These are phyloP conservation scores for Epirrhoe tristata DNA, from an alignment of 2,888 invertebrate genomes.

Conservation along the genomic window DNA sequence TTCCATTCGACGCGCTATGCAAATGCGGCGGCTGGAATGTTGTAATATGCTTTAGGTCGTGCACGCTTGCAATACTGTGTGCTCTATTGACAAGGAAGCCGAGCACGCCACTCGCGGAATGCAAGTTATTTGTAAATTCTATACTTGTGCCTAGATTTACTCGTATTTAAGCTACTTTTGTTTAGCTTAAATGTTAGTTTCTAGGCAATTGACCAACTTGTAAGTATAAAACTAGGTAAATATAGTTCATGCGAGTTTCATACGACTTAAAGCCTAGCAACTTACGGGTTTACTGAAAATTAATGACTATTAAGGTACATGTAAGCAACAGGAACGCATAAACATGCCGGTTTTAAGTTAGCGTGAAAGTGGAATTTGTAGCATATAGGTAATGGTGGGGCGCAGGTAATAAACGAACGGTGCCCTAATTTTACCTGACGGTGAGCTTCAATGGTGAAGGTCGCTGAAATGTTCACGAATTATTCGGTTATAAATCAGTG, in stretches of 20 bases:
- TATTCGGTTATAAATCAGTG: conserved; percentile 30
- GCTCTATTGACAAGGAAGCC: conserved; percentile 31
- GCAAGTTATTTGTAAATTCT: conserved; percentile 18
- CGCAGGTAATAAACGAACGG: conserved; percentile 28
- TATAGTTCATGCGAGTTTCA: background rate
- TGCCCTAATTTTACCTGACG: conserved; percentile 28
- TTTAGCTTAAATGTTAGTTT: background rate
- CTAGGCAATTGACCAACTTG: background rate
- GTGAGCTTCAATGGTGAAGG: conserved; percentile 36
- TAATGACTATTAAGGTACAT: conserved; percentile 27
- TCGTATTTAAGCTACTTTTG: no score
- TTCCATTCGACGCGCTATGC: conserved; percentile 37
- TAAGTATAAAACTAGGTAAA: background rate
- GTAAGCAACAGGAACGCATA: conserved; percentile 27
- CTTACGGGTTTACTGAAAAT: conserved; percentile 30
- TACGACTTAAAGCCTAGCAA: conserved; percentile 6
- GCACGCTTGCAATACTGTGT: conserved; percentile 39
- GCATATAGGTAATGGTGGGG: conserved; percentile 17
- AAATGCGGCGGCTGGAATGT: conserved; percentile 39
- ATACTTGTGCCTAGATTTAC: no score
- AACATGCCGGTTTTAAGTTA: conserved; percentile 33
- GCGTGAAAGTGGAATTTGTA: conserved; percentile 41
- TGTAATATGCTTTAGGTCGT: conserved; percentile 41
- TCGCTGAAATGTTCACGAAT: conserved; percentile 24
- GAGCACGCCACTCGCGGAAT: conserved; percentile 32